Evolutionary conservation across 2,888 invertebrate species (phyloP).

Genomic region (Nephrotoma appendiculata): DNA sequence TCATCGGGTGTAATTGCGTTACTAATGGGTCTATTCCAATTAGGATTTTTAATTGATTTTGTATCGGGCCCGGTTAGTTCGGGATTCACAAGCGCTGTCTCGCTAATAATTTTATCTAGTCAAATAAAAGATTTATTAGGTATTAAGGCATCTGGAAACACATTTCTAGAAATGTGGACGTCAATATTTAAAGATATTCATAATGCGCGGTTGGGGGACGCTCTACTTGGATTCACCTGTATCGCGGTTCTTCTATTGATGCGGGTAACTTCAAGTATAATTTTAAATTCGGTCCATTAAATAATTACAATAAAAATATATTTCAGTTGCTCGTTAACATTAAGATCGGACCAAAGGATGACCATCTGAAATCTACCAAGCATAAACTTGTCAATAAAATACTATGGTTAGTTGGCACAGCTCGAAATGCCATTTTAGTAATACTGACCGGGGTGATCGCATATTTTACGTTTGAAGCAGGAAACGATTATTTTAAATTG

Average conservation of each 20-base stretch:
- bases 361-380: conserved; percentile 36
- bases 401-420: conserved; percentile 64
- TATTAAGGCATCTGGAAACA: conserved; percentile 56
- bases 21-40: conserved; percentile 66
- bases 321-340: conserved; percentile 48
- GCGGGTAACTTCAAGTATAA: conserved; percentile 41
- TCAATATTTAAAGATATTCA: conserved; percentile 55
- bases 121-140: conserved; percentile 62
- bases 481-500: conserved; percentile 42
- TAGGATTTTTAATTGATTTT: conserved; percentile 80
- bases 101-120: conserved; percentile 74
- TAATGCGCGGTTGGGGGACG: conserved; percentile 54
- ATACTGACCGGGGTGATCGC: conserved; percentile 52
- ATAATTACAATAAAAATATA: not conserved
- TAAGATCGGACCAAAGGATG: conserved; percentile 41
- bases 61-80: conserved; percentile 82
- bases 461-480: conserved; percentile 44
- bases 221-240: conserved; percentile 57
- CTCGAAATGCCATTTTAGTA: conserved; percentile 75
- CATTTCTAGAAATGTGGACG: conserved; percentile 66
- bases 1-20: conserved; percentile 61
- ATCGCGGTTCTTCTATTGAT: conserved; percentile 59
- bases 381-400: conserved; percentile 47
- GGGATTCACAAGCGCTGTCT: conserved; percentile 81
- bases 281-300: not conserved